Evolutionary conservation across 2,888 invertebrate genomes (phyloP).

Genomic region (Caenorhabditis panamensis): DNA sequence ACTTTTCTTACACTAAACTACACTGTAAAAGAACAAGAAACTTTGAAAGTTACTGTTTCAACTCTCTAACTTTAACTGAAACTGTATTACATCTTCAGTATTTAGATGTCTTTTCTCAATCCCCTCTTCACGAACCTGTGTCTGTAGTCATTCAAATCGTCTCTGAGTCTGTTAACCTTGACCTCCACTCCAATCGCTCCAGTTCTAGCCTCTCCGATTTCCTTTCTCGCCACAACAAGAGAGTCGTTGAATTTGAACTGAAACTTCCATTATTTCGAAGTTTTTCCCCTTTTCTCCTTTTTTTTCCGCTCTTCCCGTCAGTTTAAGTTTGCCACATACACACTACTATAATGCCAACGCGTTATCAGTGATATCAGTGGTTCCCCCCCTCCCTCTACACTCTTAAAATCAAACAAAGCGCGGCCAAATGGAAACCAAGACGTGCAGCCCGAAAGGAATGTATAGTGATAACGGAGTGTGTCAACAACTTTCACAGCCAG

Average conservation of each 20-base stretch:
- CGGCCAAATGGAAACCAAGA: slow-evolving; percentile 32
- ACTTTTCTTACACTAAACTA: too few relatives aligned
- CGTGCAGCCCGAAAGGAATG: slow-evolving; percentile 42
- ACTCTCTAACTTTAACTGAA: neutral
- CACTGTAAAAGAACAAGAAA: too few relatives aligned
- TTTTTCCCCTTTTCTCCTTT: neutral
- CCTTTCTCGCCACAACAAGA: slow-evolving; percentile 41
- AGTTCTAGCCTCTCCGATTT: slow-evolving; percentile 38
- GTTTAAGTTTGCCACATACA: too few relatives aligned
- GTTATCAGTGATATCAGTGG: slow-evolving; percentile 51
- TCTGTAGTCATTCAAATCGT: slow-evolving; percentile 60
- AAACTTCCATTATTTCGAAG: neutral
- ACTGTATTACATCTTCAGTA: neutral
- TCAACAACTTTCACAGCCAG: too few relatives aligned
- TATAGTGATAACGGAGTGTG: slow-evolving; percentile 21
- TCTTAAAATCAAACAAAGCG: slow-evolving; percentile 35
- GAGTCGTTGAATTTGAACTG: slow-evolving; percentile 59
- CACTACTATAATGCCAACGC: too few relatives aligned
- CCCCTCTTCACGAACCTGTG: slow-evolving; percentile 24
- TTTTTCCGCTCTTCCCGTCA: neutral
- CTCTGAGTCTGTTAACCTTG: slow-evolving; percentile 51
- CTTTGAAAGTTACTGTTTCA: neutral
- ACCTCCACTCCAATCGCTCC: slow-evolving; percentile 57
- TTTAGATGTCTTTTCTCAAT: neutral
- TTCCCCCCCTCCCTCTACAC: too few relatives aligned